phyloP scores from a whole-genome alignment of 1,140 invertebrate species.

The Drosophila nasuta region DNA sequence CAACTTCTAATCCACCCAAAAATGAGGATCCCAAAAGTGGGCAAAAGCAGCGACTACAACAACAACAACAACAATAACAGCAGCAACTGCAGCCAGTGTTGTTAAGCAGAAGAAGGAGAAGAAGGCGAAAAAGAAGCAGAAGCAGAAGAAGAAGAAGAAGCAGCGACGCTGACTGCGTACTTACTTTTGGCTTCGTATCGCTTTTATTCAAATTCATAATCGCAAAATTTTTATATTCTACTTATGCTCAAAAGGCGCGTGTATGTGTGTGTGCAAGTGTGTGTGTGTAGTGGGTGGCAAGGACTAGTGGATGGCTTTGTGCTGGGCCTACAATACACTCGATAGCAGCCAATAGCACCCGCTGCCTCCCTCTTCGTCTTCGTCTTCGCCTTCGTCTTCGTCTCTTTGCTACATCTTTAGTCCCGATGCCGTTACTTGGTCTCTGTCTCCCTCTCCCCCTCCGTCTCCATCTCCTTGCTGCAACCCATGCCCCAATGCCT shows the following conservation, averaged over 20 bases:
- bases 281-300: conserved; percentile 16
- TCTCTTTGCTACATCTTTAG: conserved; percentile 10
- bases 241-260: conserved; percentile 75
- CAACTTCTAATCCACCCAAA: conserved; percentile 69
- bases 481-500: background rate
- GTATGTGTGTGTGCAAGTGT: conserved; percentile 35
- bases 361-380: background rate
- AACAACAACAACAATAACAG: conserved; percentile 15
- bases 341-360: conserved; percentile 24
- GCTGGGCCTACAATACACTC: conserved; percentile 62
- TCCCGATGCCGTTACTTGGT: conserved; percentile 18
- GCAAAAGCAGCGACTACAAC: background rate
- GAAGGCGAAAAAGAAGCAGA: conserved; percentile 1
- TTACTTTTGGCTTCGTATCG: conserved; percentile 73
- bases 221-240: conserved; percentile 84
- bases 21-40: conserved; percentile 14
- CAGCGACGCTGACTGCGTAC: conserved; percentile 48
- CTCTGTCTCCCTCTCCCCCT: background rate
- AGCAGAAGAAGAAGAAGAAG: background rate
- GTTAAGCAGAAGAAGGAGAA: conserved; percentile 20
- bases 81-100: conserved; percentile 21
- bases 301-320: conserved; percentile 74
- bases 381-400: background rate
- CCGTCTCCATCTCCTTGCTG: background rate
- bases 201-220: conserved; percentile 85